Percentiles rank a stretch among this genome's conserved stretches.
Conservation (phyloP, 2,113 vertebrate genomes). For the Bucco capensis region DNA sequence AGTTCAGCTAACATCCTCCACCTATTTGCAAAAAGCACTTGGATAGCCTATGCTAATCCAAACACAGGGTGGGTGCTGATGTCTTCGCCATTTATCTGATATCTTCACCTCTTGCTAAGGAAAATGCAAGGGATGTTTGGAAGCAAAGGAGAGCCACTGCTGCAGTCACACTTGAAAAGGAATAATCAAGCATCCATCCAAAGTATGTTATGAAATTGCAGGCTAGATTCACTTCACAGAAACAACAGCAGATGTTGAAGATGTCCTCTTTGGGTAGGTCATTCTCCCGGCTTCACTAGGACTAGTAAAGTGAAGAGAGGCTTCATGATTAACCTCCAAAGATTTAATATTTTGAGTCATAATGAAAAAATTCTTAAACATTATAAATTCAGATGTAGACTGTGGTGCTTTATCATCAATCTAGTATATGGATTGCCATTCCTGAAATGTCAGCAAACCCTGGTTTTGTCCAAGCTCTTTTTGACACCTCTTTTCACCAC, state of each 20-base stretch:
- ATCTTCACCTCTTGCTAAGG: constrained; percentile 2
- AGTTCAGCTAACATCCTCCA: constrained; percentile 38
- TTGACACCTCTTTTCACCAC: neutral
- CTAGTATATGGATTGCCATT: neutral
- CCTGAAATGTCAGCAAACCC: neutral
- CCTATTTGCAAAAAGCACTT: neutral
- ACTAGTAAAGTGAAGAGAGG: neutral
- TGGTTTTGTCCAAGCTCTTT: neutral
- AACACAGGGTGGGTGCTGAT: neutral
- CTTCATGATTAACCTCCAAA: neutral
- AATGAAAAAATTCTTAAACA: neutral
- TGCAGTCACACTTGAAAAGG: neutral
- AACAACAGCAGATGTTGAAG: neutral
- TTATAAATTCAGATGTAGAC: neutral
- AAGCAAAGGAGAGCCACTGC: neutral
- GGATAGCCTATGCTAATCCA: neutral
- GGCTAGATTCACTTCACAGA: neutral
- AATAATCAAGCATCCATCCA: constrained; percentile 44
- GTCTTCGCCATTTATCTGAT: neutral
- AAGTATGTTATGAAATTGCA: neutral
- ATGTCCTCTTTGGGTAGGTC: neutral
- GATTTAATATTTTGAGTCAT: neutral
- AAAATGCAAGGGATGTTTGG: constrained; percentile 37
- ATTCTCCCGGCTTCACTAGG: neutral
- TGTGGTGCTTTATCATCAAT: neutral